These are phyloP conservation scores for Cydia splendana DNA, from an alignment of 1,140 invertebrate species.

Conservation along the genomic window DNA sequence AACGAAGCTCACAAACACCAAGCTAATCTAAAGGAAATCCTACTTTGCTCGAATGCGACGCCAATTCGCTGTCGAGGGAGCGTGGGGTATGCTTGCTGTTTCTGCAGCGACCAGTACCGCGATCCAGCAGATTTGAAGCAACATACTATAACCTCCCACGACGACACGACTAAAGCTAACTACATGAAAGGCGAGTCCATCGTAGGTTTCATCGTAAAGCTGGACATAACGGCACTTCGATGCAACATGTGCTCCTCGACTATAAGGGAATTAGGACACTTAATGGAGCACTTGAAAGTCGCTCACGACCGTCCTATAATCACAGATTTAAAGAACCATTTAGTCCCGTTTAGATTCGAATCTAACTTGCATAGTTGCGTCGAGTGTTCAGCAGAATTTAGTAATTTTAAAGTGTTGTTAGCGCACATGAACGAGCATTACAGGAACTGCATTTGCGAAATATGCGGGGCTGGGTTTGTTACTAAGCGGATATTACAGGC, in stretches of 20 bases:
- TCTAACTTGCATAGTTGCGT: conserved; percentile 44
- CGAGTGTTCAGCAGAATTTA: conserved; percentile 51
- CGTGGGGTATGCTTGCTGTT: conserved; percentile 52
- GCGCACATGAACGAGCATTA: conserved; percentile 68
- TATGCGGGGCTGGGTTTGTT: conserved; percentile 55
- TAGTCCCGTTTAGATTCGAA: conserved; percentile 61
- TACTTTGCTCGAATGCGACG: conserved; percentile 54
- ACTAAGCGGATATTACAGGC: conserved; percentile 51
- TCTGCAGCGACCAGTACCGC: conserved; percentile 47
- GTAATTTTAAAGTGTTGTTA: conserved; percentile 60
- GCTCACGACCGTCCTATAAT: conserved; percentile 46
- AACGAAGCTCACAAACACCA: conserved; percentile 49
- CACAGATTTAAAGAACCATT: conserved; percentile 48
- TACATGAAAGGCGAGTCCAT: conserved; percentile 47
- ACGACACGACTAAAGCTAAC: conserved; percentile 37
- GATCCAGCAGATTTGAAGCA: conserved; percentile 52
- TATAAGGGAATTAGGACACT: conserved; percentile 40
- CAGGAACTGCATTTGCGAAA: conserved; percentile 54
- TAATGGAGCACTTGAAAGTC: conserved; percentile 48
- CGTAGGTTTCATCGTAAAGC: conserved; percentile 50
- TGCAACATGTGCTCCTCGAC: conserved; percentile 50
- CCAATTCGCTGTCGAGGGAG: conserved; percentile 45
- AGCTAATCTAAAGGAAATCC: conserved; percentile 49
- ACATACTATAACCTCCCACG: conserved; percentile 51
- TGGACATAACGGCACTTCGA: conserved; percentile 58